phyloP scores from a whole-genome alignment of 2,113 vertebrate species.

The Dasyurus viverrinus region DNA sequence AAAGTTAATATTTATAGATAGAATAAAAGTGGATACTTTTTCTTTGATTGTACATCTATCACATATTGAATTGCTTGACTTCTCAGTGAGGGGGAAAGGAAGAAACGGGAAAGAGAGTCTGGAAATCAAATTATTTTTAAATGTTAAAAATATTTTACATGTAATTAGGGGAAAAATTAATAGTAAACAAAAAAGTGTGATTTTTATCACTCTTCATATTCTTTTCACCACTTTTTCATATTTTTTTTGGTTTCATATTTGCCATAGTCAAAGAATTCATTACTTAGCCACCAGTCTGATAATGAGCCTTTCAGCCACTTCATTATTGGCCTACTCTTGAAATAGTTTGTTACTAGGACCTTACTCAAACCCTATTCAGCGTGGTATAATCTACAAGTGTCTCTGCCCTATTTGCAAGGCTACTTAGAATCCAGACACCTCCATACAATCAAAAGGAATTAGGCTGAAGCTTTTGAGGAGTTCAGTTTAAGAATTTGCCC shows the following conservation, averaged over 20 bases:
- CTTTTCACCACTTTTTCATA: background rate
- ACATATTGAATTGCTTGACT: background rate
- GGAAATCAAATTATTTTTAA: background rate
- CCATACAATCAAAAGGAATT: background rate
- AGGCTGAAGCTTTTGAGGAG: background rate
- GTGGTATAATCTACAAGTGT: background rate
- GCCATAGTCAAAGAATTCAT: background rate
- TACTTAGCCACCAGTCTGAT: background rate
- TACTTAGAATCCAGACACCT: background rate
- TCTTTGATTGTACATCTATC: background rate
- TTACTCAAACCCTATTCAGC: background rate
- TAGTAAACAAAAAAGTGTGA: background rate
- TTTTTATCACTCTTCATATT: background rate
- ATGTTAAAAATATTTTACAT: background rate
- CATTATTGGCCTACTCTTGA: background rate
- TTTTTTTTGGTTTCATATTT: background rate
- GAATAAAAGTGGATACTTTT: background rate
- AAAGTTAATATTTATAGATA: background rate
- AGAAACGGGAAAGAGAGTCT: background rate
- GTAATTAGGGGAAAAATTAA: background rate
- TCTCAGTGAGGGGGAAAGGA: background rate
- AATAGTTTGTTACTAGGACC: background rate
- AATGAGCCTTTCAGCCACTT: background rate
- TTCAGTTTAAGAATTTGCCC: background rate
- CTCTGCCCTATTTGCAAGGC: background rate